Evolutionary conservation across 2,888 invertebrate genomes (phyloP), one percentile per base, ranked within the genome.

Genomic region (Tenthredo mesomela): DNA sequence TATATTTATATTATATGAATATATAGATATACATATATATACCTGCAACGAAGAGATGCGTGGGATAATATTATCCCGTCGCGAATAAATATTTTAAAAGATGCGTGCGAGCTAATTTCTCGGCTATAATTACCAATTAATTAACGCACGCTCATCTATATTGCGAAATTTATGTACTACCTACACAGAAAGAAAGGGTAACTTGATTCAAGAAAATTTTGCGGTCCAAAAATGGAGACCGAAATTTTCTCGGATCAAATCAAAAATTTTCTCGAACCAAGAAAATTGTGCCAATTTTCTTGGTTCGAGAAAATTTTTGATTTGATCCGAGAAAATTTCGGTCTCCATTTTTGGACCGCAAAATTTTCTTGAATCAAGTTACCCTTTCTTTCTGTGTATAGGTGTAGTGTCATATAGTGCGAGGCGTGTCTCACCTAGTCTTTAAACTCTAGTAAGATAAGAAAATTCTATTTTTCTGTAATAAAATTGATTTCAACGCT

Each of bases 71-170:
- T 54, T 0, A 18, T 25, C n/a, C 47, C 21, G 43, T 75, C 47
- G 40, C 40, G 25, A 75, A 75, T 75, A 47, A 40, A 9, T n/a
- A n/a, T 37, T n/a, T 82, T 18, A n/a, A 58, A 47, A 70, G 67
- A 67, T 65, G 65, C 47, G 50, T 82, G 82, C 67, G 82, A 82
- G 82, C 18, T 47, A 33, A 80, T 58, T 78, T 80, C 65, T 43
- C 9, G 25, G 21, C 1, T 33, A 61, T 80, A 80, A 80, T 80
- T 80, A 61, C 37, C 21, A 25, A 80, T 80, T 80, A 80, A 80
- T 80, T 80, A 67, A 67, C 67, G 67, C 67, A 67, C 33, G 33
- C 29, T 25, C 65, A 15, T 15, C 12, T 67, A 33, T 67, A 67
- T 73, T 43, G 73, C 43, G 73, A 43, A 43, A 73, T 21, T 43